phyloP scores from a whole-genome alignment of 2,888 invertebrate genomes.

The Caenorhabditis panamensis region DNA sequence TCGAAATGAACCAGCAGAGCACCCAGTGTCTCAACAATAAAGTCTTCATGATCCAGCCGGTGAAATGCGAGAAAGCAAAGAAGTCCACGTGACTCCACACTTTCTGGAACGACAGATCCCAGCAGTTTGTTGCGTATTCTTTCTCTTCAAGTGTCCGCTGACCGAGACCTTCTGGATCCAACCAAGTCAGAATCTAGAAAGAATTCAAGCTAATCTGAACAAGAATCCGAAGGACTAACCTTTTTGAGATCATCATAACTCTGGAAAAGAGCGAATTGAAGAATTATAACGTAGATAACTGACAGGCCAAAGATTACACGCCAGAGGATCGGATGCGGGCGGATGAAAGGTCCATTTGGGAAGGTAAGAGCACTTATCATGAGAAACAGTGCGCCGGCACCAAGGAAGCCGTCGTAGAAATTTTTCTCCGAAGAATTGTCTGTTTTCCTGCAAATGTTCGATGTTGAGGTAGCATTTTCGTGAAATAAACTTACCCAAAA shows the following conservation, averaged over 20 bases:
- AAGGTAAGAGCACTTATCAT: conserved; percentile 96
- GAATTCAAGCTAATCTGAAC: not conserved
- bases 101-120: conserved; percentile 90
- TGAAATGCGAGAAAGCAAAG: conserved; percentile 95
- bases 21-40: conserved; percentile 94
- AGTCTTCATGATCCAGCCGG: conserved; percentile 95
- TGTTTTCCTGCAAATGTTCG: conserved; percentile 90
- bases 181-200: conserved; percentile 90
- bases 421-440: conserved; percentile 88
- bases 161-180: conserved; percentile 88
- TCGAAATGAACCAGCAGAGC: conserved; percentile 96
- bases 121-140: conserved; percentile 95
- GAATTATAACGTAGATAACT: conserved; percentile 83
- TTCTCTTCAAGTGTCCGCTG: conserved; percentile 77
- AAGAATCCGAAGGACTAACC: conserved; percentile 82
- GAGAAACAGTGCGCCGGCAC: conserved; percentile 95
- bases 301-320: conserved; percentile 90
- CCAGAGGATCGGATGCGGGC: conserved; percentile 99
- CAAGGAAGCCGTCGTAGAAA: conserved; percentile 93
- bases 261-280: conserved; percentile 92
- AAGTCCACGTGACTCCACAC: conserved; percentile 95
- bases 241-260: conserved; percentile 91
- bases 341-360: conserved; percentile 97
- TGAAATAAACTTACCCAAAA: conserved; percentile 87
- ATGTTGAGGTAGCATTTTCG: no score